phyloP scores from a whole-genome alignment of 2,113 vertebrate species.

The Nansenia antarctica region DNA sequence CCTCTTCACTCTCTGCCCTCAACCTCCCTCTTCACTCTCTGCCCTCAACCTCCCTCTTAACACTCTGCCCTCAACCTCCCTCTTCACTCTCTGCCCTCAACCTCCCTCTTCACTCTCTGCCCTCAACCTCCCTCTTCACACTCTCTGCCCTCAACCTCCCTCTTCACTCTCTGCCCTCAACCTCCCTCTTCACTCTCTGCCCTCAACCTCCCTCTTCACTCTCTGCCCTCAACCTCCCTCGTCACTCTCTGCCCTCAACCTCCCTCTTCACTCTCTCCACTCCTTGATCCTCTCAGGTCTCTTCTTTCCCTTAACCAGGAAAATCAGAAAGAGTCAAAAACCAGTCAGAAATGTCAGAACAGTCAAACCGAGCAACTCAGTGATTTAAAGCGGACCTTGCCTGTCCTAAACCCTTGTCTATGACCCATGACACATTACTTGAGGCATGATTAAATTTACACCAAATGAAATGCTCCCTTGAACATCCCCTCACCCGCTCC shows the following conservation, averaged over 20 bases:
- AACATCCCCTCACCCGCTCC: background rate
- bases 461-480: constrained; percentile 46
- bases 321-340: background rate
- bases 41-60: no score
- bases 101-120: no score
- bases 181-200: no score
- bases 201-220: no score
- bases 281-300: background rate
- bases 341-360: constrained; percentile 18
- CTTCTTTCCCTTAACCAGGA: constrained; percentile 1
- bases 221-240: no score
- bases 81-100: no score
- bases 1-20: no score
- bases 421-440: constrained; percentile 35
- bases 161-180: no score
- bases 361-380: background rate
- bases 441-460: constrained; percentile 49
- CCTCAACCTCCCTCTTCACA: no score
- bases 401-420: constrained; percentile 14
- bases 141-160: no score
- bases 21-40: no score
- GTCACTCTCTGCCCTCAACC: background rate
- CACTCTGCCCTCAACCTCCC: no score
- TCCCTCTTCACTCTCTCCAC: background rate
- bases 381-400: constrained; percentile 18